Evolutionary conservation across 2,888 invertebrate genomes (phyloP).

Genomic region (Ophion slaviceki): DNA sequence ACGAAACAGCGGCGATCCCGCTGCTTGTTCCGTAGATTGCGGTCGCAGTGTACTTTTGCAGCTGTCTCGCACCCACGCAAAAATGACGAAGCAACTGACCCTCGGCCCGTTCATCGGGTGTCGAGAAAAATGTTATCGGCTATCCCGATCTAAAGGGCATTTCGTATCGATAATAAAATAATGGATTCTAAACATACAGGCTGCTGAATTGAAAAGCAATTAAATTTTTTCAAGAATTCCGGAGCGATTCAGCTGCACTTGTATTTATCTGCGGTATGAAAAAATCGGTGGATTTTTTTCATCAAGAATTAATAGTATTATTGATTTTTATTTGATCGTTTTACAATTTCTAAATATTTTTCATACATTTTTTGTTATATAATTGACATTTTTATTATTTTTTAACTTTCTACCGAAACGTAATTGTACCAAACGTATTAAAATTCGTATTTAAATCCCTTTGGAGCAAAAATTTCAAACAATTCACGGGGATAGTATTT

Average conservation of each 20-base stretch:
- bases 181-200: not conserved
- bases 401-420: too few species aligned
- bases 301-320: too few species aligned
- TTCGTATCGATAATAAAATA: not conserved
- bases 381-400: too few species aligned
- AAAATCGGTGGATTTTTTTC: too few species aligned
- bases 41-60: not conserved
- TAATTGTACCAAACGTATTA: too few species aligned
- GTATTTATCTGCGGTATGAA: not conserved
- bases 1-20: not conserved
- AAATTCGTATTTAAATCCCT: too few species aligned
- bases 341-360: too few species aligned
- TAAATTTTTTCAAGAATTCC: not conserved
- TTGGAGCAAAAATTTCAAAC: too few species aligned
- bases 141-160: not conserved
- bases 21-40: not conserved
- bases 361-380: too few species aligned
- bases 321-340: too few species aligned
- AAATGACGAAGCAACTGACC: not conserved
- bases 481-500: too few species aligned
- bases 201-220: not conserved
- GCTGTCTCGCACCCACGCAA: conserved; percentile 2
- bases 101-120: not conserved
- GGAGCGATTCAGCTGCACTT: not conserved
- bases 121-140: not conserved